Base-by-base conservation (phyloP, 2,888 invertebrate species). In the Azorinus chamasolen region DNA sequence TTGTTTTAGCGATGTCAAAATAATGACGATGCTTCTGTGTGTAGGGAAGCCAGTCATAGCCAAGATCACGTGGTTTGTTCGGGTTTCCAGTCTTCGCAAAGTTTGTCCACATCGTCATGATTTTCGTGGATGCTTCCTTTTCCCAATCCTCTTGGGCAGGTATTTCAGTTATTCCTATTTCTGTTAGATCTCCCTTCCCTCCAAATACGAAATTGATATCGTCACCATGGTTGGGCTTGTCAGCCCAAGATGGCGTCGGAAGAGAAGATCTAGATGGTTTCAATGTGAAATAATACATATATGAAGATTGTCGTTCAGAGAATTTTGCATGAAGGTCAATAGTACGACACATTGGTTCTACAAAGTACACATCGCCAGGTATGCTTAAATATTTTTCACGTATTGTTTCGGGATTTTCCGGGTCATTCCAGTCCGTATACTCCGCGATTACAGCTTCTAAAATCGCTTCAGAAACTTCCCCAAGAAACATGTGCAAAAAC, bases 291-390 rank as follows among this genome's bases (percentile, higher is more conserved):
- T 78, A 50, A 74, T 89, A 90, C 24, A 87, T 37, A 57, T 75
- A 88, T 5, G 76, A 78, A 18, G 74, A 43, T 1, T 37, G 59
- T 12, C 20, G 37, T 3, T 16, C 50, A 18, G 51, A 57, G 10
- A 37, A 48, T 20, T 96, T 96, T 0, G 97, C 96, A 85, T 97
- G 95, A 54, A 59, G 63, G 97, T 96, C 18, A 97, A 97, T 92
- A 97, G 98, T 51, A 24, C 51, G 53, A 0, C 63, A 24, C 0
- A 37, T 41, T 0, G 57, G 61, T 20, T 24, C 45, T 79, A 97
- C 96, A 94, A 98, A 98, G 94, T 97, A 97, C 92, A 97, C 97
- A 94, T 99, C 98, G n/a, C 97, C 98, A 0, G 97, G 97, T 6
- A 97, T 96, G 89, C 97, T 96, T 16, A 96, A 97, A 58, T 97